Evolutionary conservation across 2,888 invertebrate genomes (phyloP).

Genomic region (Acutogordius australiensis): DNA sequence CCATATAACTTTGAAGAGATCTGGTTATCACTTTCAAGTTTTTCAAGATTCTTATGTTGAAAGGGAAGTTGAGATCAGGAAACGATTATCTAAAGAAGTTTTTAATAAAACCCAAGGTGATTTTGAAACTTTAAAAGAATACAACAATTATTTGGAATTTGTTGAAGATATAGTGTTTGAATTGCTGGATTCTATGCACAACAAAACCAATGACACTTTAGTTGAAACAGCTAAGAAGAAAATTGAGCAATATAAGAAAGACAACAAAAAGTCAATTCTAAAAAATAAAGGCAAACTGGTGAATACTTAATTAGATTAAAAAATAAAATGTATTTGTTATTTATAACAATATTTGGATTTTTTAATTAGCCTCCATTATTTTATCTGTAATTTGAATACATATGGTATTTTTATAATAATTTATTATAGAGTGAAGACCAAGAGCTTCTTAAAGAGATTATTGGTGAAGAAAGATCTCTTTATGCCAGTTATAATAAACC

Average conservation of each 20-base stretch:
- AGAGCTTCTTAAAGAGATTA: conserved; percentile 39
- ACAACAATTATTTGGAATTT: conserved; percentile 82
- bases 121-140: conserved; percentile 48
- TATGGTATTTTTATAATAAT: no score
- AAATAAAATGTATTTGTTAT: no score
- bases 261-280: conserved; percentile 35
- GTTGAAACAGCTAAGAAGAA: conserved; percentile 54
- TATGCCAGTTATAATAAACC: not conserved
- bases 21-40: conserved; percentile 64
- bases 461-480: conserved; percentile 17
- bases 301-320: no score
- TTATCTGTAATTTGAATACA: no score
- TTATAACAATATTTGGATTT: no score
- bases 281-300: conserved; percentile 13
- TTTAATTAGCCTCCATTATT: no score
- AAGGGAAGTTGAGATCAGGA: conserved; percentile 79
- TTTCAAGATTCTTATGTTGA: conserved; percentile 88
- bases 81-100: conserved; percentile 42
- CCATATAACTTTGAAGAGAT: conserved; percentile 50
- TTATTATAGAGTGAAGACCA: conserved; percentile 36
- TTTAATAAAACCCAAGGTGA: conserved; percentile 84
- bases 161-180: conserved; percentile 68
- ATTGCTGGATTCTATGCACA: conserved; percentile 24
- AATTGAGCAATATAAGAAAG: conserved; percentile 60
- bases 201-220: conserved; percentile 46